Evolutionary conservation across 2,797 vertebrate genomes (phyloP), one percentile per base, ranked within the genome.

Genomic region (Rousettus madagascariensis): DNA sequence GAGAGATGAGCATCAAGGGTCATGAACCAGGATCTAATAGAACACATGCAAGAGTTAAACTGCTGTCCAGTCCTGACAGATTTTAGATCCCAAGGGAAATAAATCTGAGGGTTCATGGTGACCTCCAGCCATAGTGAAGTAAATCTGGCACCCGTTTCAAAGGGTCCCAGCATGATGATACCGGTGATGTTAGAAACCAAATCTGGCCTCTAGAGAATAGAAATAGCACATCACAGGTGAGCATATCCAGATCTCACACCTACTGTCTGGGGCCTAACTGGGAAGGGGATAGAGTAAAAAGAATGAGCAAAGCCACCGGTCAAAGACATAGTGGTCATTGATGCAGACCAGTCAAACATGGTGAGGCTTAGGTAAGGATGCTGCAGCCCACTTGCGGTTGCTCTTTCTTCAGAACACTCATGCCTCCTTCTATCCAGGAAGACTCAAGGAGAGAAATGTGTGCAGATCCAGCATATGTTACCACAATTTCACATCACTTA

Each of bases 291-390:
- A 90, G 28, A 33, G 12, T 36, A 43, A 82, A 75, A 63, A 26
- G 53, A 41, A 53, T 4, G 46, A 51, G 19, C 66, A 13, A 46
- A 61, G 28, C 28, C 57, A 8, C 19, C 13, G 66, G 57, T 41
- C 10, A 20, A 30, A 66, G 46, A 33, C 89, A 5, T 22, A 19
- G 41, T 19, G 65, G 72, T 43, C 53, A 38, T 15, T 26, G 33
- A n/a, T 1, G 1, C 3, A 33, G 19, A 8, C 3, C 28, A 53
- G 55, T 26, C 10, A 38, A 0, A 49, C 36, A 22, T 28, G 10
- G 11, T 38, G 30, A 20, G 57, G 33, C 24, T 30, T 30, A 30
- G 36, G n/a, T 8, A 11, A 75, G 57, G 78, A 8, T 53, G 51
- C 71, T 41, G 38, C 17, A 33, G 20, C 16, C 53, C 24, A 6